Conservation (phyloP, 2,888 invertebrate species). For the Cheiracanthium punctorium region DNA sequence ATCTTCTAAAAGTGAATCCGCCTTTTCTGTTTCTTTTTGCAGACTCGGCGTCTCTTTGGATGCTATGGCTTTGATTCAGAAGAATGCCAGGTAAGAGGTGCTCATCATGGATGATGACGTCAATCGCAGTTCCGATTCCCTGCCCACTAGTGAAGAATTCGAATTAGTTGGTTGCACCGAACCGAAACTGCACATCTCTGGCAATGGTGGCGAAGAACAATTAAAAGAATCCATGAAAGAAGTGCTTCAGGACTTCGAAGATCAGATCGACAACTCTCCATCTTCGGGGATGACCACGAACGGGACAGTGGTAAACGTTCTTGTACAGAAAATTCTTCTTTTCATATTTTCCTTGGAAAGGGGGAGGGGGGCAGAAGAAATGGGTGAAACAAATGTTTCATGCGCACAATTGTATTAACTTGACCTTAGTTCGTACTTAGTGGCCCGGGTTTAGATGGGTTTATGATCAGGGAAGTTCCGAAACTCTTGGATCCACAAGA, state of each 20-base stretch:
- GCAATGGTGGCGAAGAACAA: conserved; percentile 53
- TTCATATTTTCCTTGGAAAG: no score
- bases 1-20: neutral
- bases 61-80: neutral
- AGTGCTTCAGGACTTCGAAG: conserved; percentile 49
- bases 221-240: conserved; percentile 51
- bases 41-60: neutral
- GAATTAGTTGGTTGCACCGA: conserved; percentile 53
- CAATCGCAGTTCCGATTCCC: conserved; percentile 62
- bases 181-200: conserved; percentile 47
- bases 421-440: no score
- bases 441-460: no score
- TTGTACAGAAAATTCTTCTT: no score
- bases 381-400: no score
- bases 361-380: no score
- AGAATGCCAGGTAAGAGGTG: conserved; percentile 27
- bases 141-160: conserved; percentile 66
- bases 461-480: no score
- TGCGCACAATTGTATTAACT: no score
- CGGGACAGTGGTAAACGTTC: neutral
- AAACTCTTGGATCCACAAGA: no score
- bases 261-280: conserved; percentile 45
- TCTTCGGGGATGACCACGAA: conserved; percentile 20
- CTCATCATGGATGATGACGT: conserved; percentile 64
- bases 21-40: neutral